Evolutionary conservation across 2,888 invertebrate species (phyloP), one percentile per base, ranked within the genome.

Genomic region (Diadegma fenestrale): DNA sequence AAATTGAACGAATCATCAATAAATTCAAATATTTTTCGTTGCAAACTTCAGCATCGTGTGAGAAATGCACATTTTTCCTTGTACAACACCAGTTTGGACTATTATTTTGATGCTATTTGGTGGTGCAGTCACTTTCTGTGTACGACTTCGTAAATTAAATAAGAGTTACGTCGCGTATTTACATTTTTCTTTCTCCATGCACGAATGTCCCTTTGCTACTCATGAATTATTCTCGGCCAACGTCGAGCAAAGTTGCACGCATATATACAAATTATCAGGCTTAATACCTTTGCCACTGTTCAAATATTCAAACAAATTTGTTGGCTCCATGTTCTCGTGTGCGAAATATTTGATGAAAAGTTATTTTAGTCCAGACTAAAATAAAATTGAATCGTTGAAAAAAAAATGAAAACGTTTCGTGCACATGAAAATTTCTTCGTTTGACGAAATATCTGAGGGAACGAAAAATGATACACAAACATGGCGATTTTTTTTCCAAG

Each of bases 321-420:
- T 63, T 33, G 63, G 48, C 48, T 51, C 43, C 45, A 45, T 30
- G 54, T 79, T 79, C 26, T 41, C 41, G 61, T 43, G 30, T 26
- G 63, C n/a, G 71, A 63, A 63, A 71, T 61, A 63, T 79, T 71
- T 79, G 41, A 63, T 48, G 48, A 71, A 63, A 37, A 26, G 33
- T 64, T 33, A 26, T 26, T 71, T 30, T 26, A 63, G 58, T 79
- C 54, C 41, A 30, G 71, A 79, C n/a, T n/a, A n/a, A n/a, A n/a
- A n/a, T n/a, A n/a, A n/a, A n/a, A n/a, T n/a, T n/a, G n/a, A n/a
- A n/a, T n/a, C n/a, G n/a, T n/a, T n/a, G n/a, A n/a, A n/a, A n/a
- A n/a, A n/a, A n/a, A n/a, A 19, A 17, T 26, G 63, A n/a, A 68
- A 80, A 84, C 77, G 58, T 80, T 77, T 78, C 19, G 41, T 73